Base-by-base conservation (phyloP, 2,888 invertebrate species). In the Clunio marinus region DNA sequence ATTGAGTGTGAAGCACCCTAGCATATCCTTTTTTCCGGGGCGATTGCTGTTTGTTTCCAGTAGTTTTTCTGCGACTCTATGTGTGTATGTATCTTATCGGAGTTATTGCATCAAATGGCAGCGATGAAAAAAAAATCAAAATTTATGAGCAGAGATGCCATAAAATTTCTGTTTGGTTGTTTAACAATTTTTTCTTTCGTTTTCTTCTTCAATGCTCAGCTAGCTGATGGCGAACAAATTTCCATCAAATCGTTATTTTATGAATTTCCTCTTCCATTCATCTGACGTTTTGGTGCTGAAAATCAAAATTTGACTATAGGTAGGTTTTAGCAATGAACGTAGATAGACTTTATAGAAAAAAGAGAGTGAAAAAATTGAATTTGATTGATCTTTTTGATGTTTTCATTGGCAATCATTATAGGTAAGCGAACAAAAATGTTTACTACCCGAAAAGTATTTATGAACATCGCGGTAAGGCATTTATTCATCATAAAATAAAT, bases 321-420 rank as follows among this genome's bases (percentile, higher is more conserved):
- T 32, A 32, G n/a, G n/a, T n/a, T n/a, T n/a, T 15, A 45, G 45
- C 45, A 45, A 15, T 17, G 22, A 55, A 20, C 24, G 55, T 22
- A 45, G 7, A 13, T 32, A 32, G n/a, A n/a, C n/a, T n/a, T n/a
- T 15, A 45, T 7, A 7, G n/a, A 15, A 3, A 5, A 55, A 20
- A 4, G 55, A 5, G 37, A 41, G 24, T 20, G 62, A 37, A 62
- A 41, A 62, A 65, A 65, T 46, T 65, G 65, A 65, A 51, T 51
- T 65, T 65, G 65, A 65, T 65, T 65, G 65, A 65, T 65, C 65
- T 65, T 65, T 62, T 65, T 46, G 65, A 65, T 65, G 65, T 65
- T 41, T 65, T 51, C 51, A 65, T 46, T 65, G 51, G 41, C 4
- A 65, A 51, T 27, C 51, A 28, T 51, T 65, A 51, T 46, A 28